Conservation (phyloP, 2,113 vertebrate species). For the Odontophorus gujanensis region DNA sequence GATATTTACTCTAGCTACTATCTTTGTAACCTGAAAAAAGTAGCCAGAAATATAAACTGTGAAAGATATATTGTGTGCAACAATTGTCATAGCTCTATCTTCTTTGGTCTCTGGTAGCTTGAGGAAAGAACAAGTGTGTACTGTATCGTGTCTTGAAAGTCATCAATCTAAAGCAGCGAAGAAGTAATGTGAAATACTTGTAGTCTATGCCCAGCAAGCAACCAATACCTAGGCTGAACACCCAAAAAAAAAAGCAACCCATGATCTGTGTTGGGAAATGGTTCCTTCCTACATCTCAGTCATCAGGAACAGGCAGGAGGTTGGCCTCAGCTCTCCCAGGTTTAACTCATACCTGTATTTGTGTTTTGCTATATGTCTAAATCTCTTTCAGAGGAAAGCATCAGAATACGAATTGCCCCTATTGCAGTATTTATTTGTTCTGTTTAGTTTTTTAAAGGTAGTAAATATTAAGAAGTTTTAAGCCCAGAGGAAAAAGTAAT, state of each 20-base stretch:
- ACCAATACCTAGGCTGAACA: neutral
- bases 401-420: neutral
- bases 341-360: neutral
- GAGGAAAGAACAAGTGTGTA: neutral
- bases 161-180: neutral
- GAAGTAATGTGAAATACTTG: neutral
- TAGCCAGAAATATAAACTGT: conserved; percentile 1
- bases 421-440: neutral
- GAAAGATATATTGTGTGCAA: neutral
- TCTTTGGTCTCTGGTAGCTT: neutral
- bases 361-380: neutral
- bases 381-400: neutral
- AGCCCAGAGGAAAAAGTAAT: neutral
- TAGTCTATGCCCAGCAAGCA: neutral
- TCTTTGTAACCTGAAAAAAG: neutral
- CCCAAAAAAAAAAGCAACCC: neutral
- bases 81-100: neutral
- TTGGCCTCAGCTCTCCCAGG: neutral
- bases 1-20: neutral
- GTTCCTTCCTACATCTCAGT: neutral
- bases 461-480: neutral
- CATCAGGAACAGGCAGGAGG: neutral
- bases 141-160: neutral
- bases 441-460: neutral
- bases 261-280: neutral